Evolutionary conservation across 2,113 vertebrate genomes (phyloP), one percentile per base, ranked within the genome.

Genomic region (Falcunculus frontatus): DNA sequence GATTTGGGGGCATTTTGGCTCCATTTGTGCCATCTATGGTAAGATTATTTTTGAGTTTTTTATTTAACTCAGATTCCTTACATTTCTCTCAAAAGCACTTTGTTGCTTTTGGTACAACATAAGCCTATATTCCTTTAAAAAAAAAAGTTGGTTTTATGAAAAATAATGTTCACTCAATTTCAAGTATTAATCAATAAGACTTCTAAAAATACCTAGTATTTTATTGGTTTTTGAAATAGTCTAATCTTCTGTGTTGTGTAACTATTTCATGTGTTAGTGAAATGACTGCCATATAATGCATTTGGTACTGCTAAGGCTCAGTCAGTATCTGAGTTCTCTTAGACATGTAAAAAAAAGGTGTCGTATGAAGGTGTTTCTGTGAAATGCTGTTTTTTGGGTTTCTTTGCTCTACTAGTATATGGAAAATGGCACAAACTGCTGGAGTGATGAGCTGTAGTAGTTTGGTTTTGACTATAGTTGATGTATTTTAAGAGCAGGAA

Each of bases 1-100:
- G 98, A 97, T 95, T 99, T 9, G 99, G 99, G 46, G 99, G 98
- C 42, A 98, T 99, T 95, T 97, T 99, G 23, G 98, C 98, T 39
- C 98, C 98, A 0, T 99, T 99, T 84, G 97, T 99, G 67, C 98
- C 98, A 30, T 98, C 98, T 17, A 95, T 98, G 98, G 98, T 99
- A 95, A 97, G 98, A 86, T 42, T 37, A 22, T 50, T 35, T 67
- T 90, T 52, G 78, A 27, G 14, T 67, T 64, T 37, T 59, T 67
- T 59, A n/a, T 11, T 5, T 50, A 42, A 81, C 23, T 83, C 18
- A 55, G 35, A 18, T 42, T n/a, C 77, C 15, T 22, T 62, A 18
- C 42, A 29, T 19, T 63, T 59, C 3, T 80, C 42, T 76, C 14
- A 22, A 42, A 76, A 35, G 37, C 27, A 19, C 10, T 63, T 46